These are phyloP conservation scores for Enoplolaimus lenunculus DNA, from an alignment of 2,888 invertebrate species.

Conservation along the genomic window DNA sequence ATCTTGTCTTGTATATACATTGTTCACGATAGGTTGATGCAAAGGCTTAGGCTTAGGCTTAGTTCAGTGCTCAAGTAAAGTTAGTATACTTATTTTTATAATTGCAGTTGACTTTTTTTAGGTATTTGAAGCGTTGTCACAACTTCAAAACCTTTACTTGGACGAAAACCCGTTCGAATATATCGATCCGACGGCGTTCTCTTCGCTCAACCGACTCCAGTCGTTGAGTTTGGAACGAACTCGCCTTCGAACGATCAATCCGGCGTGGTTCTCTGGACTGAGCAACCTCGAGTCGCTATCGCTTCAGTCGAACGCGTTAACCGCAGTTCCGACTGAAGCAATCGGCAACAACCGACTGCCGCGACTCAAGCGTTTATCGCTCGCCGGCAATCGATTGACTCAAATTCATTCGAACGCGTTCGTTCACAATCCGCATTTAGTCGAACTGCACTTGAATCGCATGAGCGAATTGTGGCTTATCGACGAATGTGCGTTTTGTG, in stretches of 20 bases:
- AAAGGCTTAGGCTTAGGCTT: no score
- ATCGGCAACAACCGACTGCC: conserved; percentile 35
- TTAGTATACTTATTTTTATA: no score
- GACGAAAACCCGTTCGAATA: neutral
- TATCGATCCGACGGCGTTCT: neutral
- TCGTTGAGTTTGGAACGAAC: neutral
- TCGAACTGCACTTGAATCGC: neutral
- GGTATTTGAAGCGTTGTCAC: neutral
- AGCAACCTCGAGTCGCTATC: conserved; percentile 36
- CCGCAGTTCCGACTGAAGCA: conserved; percentile 34
- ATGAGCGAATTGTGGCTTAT: conserved; percentile 1
- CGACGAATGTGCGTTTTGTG: conserved; percentile 17
- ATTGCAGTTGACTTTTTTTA: neutral
- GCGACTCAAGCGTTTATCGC: conserved; percentile 37
- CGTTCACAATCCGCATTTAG: neutral
- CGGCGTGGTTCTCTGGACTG: neutral
- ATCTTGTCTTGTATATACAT: no score
- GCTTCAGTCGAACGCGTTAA: conserved; percentile 38
- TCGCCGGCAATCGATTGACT: conserved; percentile 42
- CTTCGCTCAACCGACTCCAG: neutral
- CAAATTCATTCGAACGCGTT: conserved; percentile 36
- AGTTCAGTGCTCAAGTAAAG: no score
- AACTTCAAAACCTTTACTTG: neutral
- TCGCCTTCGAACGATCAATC: neutral
- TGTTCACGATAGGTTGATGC: no score